Percentiles rank a stretch among this genome's conserved stretches.
Evolutionary conservation across 2,113 vertebrate species (phyloP).

Genomic region (Arothron firmamentum): DNA sequence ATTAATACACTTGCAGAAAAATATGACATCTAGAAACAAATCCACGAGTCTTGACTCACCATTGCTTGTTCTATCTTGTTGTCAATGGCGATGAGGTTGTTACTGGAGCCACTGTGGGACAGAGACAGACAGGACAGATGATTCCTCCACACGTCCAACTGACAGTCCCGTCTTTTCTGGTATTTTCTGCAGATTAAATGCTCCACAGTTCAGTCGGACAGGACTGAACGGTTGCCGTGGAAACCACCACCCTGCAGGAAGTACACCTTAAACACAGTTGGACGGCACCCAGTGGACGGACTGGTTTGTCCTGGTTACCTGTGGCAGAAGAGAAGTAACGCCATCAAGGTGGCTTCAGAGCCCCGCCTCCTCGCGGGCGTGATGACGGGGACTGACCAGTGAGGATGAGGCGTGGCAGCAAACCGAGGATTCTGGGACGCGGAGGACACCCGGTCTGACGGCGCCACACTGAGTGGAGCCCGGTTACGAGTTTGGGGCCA

Average conservation of each 20-base stretch:
- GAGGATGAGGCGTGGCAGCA: not conserved
- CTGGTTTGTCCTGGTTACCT: constrained; percentile 38
- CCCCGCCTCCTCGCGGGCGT: not conserved
- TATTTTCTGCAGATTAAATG: not conserved
- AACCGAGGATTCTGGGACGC: constrained; percentile 3
- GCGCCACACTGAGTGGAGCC: too few species aligned
- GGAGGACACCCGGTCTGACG: too few species aligned
- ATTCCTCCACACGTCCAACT: not conserved
- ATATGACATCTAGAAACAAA: too few species aligned
- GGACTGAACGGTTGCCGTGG: too few species aligned
- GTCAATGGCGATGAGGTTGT: constrained; percentile 76
- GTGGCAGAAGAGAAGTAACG: constrained; percentile 47
- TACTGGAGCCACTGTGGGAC: constrained; percentile 67
- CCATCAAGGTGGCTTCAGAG: constrained; percentile 38
- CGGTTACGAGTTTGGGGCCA: not conserved
- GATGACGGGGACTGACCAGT: constrained; percentile 24
- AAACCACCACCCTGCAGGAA: too few species aligned
- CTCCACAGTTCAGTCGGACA: not conserved
- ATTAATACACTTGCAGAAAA: not conserved
- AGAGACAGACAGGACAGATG: constrained; percentile 18
- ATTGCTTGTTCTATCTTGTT: constrained; percentile 83
- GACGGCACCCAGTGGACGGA: not conserved
- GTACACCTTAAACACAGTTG: too few species aligned
- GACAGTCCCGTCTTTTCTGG: not conserved
- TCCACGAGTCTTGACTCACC: constrained; percentile 68